Evolutionary conservation across 92 coral and sea anemone species (phyloP).

Genomic region (Heliopora coerulea): DNA sequence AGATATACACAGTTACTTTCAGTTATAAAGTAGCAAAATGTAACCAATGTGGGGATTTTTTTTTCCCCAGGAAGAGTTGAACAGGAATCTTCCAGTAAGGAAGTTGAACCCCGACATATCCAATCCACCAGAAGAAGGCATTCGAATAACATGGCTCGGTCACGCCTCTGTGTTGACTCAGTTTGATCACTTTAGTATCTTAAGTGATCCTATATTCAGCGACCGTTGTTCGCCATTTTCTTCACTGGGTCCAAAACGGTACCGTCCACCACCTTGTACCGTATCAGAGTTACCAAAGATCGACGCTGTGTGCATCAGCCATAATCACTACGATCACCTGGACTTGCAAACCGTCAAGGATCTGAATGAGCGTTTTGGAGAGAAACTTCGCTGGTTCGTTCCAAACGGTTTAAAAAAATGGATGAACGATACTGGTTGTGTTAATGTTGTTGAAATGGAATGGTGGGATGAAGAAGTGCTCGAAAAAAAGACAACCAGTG

Average conservation of each 20-base stretch:
- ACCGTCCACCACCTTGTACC: constrained; percentile 77
- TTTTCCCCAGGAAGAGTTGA: constrained; percentile 51
- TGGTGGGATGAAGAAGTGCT: constrained; percentile 79
- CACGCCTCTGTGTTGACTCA: constrained; percentile 90
- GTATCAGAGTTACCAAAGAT: constrained; percentile 71
- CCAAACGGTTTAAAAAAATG: constrained; percentile 80
- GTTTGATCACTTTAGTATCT: constrained; percentile 80
- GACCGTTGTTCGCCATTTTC: constrained; percentile 65
- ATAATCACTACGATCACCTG: constrained; percentile 89
- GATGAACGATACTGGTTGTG: constrained; percentile 77
- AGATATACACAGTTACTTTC: too few relatives aligned
- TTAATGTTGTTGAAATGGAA: constrained; percentile 74
- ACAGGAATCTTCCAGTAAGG: constrained; percentile 66
- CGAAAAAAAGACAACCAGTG: constrained; percentile 26
- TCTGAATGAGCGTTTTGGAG: constrained; percentile 61
- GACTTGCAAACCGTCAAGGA: constrained; percentile 63
- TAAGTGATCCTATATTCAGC: constrained; percentile 87
- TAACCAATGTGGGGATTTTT: not conserved
- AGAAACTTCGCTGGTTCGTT: constrained; percentile 69
- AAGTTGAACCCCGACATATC: constrained; percentile 53
- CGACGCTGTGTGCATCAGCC: constrained; percentile 92
- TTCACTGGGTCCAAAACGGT: constrained; percentile 58
- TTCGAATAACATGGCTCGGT: constrained; percentile 92
- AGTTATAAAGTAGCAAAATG: not conserved
- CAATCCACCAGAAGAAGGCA: constrained; percentile 50